phyloP scores from a whole-genome alignment of 1,140 invertebrate species.

The Stegodyphus dumicola region DNA sequence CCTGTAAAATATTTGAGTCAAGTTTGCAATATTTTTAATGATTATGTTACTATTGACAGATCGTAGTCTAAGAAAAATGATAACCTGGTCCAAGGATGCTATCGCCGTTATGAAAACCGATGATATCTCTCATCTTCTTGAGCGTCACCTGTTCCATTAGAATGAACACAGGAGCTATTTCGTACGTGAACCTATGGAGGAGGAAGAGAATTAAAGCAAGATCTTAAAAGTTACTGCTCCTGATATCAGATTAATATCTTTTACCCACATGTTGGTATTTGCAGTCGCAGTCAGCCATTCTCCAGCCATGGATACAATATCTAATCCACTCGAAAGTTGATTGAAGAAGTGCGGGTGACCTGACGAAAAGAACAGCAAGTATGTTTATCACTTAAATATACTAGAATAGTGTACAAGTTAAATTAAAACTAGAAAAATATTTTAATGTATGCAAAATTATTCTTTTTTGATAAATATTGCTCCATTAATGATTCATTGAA shows the following conservation, averaged over 20 bases:
- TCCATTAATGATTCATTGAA: no score
- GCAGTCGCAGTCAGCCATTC: constrained; percentile 97
- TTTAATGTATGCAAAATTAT: no score
- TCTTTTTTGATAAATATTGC: no score
- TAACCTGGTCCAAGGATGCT: constrained; percentile 94
- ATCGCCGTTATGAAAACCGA: constrained; percentile 87
- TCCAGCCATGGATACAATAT: constrained; percentile 94
- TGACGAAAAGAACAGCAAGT: constrained; percentile 67
- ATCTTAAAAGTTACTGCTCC: no score
- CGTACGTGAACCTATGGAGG: constrained; percentile 87
- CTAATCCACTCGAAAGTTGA: constrained; percentile 95
- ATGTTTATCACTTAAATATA: no score
- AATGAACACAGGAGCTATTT: constrained; percentile 99
- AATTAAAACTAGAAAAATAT: no score
- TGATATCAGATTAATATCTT: not conserved
- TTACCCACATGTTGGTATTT: constrained; percentile 91
- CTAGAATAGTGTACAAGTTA: no score
- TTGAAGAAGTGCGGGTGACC: constrained; percentile 98
- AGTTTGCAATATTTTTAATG: no score
- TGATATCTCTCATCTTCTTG: constrained; percentile 92
- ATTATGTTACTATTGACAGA: not conserved
- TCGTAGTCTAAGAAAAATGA: not conserved
- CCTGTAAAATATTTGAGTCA: constrained; percentile 72
- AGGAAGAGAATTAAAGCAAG: not conserved
- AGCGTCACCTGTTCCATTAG: constrained; percentile 97